Evolutionary conservation across 2,797 vertebrate genomes (phyloP).

Genomic region (Parauchenoglanis punctatus): DNA sequence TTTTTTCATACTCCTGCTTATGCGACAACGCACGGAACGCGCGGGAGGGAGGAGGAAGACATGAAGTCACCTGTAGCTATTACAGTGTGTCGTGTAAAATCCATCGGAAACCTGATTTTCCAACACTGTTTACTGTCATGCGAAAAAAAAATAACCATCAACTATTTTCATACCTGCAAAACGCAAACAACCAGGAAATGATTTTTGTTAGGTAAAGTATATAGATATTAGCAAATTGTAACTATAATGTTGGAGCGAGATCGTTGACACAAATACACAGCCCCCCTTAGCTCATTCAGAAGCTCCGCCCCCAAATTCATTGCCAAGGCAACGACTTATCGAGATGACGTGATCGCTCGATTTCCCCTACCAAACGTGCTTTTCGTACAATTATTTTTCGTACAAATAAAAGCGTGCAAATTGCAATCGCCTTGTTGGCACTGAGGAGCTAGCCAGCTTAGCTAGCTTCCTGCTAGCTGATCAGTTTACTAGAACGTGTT

Average conservation of each 20-base stretch:
- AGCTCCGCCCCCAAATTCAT: no score
- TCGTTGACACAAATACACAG: no score
- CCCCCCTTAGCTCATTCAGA: no score
- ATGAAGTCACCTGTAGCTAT: no score
- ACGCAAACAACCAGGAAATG: neutral
- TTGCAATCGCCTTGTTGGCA: neutral
- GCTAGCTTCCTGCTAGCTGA: neutral
- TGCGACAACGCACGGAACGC: neutral
- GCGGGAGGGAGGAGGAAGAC: neutral
- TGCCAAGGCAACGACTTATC: neutral
- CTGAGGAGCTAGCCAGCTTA: neutral
- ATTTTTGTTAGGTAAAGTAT: neutral
- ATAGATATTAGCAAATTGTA: neutral
- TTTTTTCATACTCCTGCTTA: neutral
- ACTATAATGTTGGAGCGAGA: neutral
- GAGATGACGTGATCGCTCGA: neutral
- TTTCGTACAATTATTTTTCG: neutral
- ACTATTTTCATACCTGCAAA: neutral
- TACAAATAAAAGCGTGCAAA: neutral
- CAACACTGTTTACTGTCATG: neutral
- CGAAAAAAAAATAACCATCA: no score
- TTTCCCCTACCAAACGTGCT: neutral
- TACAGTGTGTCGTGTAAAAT: neutral
- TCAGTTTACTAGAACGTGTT: neutral
- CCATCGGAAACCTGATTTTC: neutral